Percentiles rank a stretch among this genome's conserved stretches.
Evolutionary conservation across 2,888 invertebrate genomes (phyloP).

Genomic region (Tenthredo mesomela): DNA sequence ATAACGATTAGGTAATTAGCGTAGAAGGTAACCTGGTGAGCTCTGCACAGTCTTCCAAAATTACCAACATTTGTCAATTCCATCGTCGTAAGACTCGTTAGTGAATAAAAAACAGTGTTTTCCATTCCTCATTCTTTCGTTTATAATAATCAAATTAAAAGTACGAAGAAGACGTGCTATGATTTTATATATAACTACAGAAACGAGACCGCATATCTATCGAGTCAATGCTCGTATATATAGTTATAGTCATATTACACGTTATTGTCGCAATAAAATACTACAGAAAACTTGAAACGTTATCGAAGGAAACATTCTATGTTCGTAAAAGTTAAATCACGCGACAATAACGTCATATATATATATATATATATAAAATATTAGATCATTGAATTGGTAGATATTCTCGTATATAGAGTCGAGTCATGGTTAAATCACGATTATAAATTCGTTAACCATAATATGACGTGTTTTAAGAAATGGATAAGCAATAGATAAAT

Average conservation of each 20-base stretch:
- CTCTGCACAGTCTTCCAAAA: constrained; percentile 65
- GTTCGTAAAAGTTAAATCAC: neutral
- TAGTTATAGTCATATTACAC: neutral
- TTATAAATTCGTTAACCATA: neutral
- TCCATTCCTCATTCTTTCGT: neutral
- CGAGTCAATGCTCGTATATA: neutral
- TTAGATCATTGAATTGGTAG: neutral
- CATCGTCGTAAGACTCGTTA: constrained; percentile 56
- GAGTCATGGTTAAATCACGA: neutral
- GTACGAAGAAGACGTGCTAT: neutral
- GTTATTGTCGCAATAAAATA: neutral
- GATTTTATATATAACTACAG: neutral
- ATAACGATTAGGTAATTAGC: constrained; percentile 70
- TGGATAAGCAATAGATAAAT: neutral
- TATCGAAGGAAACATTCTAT: neutral
- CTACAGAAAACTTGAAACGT: neutral
- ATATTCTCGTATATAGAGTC: neutral
- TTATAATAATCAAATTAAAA: neutral
- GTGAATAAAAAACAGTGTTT: neutral
- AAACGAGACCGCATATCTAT: neutral
- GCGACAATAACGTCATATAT: neutral
- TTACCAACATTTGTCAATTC: constrained; percentile 63
- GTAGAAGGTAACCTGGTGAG: constrained; percentile 69
- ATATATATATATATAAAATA: too few species aligned
- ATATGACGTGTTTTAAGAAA: neutral